These are phyloP conservation scores for Neosilurus hyrtlii DNA, from an alignment of 2,797 vertebrate species.

Conservation along the genomic window DNA sequence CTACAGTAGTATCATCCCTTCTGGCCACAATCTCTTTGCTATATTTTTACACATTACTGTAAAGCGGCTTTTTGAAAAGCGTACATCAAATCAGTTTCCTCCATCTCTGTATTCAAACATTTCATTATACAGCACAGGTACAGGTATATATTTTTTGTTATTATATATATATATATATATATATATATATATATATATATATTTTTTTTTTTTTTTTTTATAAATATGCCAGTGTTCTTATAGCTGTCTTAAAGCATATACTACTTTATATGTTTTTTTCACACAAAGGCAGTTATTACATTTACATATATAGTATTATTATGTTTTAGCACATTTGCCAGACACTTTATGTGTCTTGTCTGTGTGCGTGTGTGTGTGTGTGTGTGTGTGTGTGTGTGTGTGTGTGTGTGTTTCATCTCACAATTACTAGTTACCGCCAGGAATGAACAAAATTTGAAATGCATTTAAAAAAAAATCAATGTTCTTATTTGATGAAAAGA, in stretches of 20 bases:
- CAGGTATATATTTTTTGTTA: constrained; percentile 16
- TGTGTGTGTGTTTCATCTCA: constrained; percentile 4
- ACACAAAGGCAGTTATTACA: constrained; percentile 48
- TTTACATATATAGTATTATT: constrained; percentile 37
- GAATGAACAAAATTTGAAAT: constrained; percentile 31
- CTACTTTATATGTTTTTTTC: constrained; percentile 20
- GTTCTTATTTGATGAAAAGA: not conserved
- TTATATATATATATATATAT: no score
- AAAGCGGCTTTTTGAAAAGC: not conserved
- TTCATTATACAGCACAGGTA: constrained; percentile 44
- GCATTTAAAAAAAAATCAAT: constrained; percentile 18
- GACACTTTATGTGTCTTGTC: not conserved
- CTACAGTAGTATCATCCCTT: not conserved
- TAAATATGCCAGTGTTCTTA: constrained; percentile 33
- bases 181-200: no score
- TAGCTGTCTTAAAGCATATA: constrained; percentile 53
- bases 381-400: constrained; percentile 26
- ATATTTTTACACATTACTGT: constrained; percentile 7
- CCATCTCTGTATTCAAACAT: constrained; percentile 40
- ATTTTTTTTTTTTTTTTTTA: constrained; percentile 34
- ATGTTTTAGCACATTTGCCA: constrained; percentile 46
- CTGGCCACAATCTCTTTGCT: constrained; percentile 10
- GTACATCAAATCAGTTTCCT: constrained; percentile 45
- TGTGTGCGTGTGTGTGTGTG: constrained; percentile 5
- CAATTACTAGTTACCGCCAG: constrained; percentile 17